A percentile compares a stretch with the other conserved stretches of the same genome.
phyloP scores from a whole-genome alignment of 23 tunicate genomes.

The Phallusia fumigata region DNA sequence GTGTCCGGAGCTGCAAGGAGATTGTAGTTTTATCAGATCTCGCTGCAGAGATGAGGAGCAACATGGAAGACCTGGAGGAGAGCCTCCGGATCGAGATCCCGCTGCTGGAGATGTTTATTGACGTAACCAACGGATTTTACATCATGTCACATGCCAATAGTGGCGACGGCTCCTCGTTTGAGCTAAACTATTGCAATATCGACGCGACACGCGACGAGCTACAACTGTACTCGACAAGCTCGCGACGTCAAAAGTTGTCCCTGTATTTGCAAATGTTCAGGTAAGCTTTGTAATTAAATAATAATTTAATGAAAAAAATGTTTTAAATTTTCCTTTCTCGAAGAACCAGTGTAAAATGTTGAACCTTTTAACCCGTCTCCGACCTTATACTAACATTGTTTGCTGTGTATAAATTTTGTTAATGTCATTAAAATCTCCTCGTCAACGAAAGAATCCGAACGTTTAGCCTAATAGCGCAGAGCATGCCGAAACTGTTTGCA shows the following conservation, averaged over 20 bases:
- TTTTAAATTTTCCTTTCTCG: too few species aligned
- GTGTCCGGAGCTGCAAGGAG: not conserved
- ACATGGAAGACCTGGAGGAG: not conserved
- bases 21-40: not conserved
- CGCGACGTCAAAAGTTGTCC: not conserved
- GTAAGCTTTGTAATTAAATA: not conserved
- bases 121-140: not conserved
- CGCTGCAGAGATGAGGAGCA: not conserved
- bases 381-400: too few species aligned
- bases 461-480: too few species aligned
- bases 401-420: too few species aligned
- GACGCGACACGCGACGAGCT: not conserved
- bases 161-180: not conserved
- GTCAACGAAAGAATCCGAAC: too few species aligned
- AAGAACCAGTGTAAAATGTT: too few species aligned
- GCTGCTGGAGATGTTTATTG: not conserved
- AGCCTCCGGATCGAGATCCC: not conserved
- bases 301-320: too few species aligned
- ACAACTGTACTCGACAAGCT: not conserved
- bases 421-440: too few species aligned
- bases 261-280: not conserved
- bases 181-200: not conserved
- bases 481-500: too few species aligned
- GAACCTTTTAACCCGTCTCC: too few species aligned
- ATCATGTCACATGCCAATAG: not conserved